Base-by-base conservation (phyloP, 2,113 vertebrate genomes). In the Agelaius phoeniceus region DNA sequence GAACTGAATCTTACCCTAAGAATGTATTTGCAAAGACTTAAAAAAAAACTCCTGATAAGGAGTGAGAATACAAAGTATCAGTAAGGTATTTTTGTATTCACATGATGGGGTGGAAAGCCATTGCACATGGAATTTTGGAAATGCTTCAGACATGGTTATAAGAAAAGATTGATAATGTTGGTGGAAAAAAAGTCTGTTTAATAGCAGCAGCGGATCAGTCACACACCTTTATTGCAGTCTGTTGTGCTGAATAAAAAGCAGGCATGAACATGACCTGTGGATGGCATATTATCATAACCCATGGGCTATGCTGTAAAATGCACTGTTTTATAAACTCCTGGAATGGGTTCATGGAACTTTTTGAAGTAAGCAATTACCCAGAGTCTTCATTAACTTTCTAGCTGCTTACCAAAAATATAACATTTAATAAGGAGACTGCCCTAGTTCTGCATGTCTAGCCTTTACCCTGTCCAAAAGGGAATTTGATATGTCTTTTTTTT, bases 201-300 rank as follows among this genome's bases (percentile, higher is more conserved):
- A 55, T 90, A 92, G 57, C 81, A 90, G 90, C 87, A 91, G 87
- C 44, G 75, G 62, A 84, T 96, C 87, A 89, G 87, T 94, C 30
- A 4, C 30, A 30, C 80, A 69, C 52, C 90, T 92, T 97, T 93
- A 84, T 95, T 98, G 92, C 67, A 94, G 57, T 90, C 81, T 79
- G 92, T 88, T 96, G 55, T 84, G 74, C 48, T 90, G 41, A 72
- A 93, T 93, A 72, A 94, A 94, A 96, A 88, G 46, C 97, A 98
- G 90, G 97, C 89, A 94, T 73, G 78, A 96, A 97, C 97, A 97
- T 23, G 95, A 97, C 91, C 94, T 82, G 37, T 80, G 91, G 49
- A 95, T 96, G 97, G 94, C 89, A 95, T 90, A 91, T 96, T 92
- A 84, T 89, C 57, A 33, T 78, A 93, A 84, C 90, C 97, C 95